Base-by-base conservation (phyloP, 2,797 vertebrate genomes). In the Sorex maritimensis region DNA sequence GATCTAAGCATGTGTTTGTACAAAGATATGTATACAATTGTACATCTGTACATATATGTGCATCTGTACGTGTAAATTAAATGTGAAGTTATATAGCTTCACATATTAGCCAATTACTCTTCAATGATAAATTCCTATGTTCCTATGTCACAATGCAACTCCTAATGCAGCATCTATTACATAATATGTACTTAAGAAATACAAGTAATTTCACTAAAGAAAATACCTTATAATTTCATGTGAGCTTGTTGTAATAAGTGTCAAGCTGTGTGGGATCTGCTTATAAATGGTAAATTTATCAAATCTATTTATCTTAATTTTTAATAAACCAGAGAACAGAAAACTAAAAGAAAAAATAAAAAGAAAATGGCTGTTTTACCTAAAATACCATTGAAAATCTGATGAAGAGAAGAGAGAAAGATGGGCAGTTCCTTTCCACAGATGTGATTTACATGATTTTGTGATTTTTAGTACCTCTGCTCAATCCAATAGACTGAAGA, bases 221-320 rank as follows among this genome's bases (percentile, higher is more conserved):
- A n/a, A 80, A 81, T 13, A 52, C 1, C 30, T 65, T 44, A 52
- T 26, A 15, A 23, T n/a, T 44, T 58, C 38, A n/a, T 79, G 83
- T 83, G 19, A 26, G n/a, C 38, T 71, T 88, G 75, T 74, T 72
- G 4, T 91, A 38, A 90, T 41, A 30, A 44, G 74, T 11, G n/a
- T 49, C 88, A 46, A 52, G 24, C 17, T 38, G 38, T 83, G 28
- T 61, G 38, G 6, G 61, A 44, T 85, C 61, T 79, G 38, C 46
- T 90, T 93, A 85, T 46, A 82, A 67, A 38, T 41, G 26, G 26
- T 9, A 92, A 80, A 90, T 79, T 77, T 34, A 81, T 12, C 74
- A 92, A 93, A 95, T 81, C 15, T 3, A 44, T 81, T 6, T 12
- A 49, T 49, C 6, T 49, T 49, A 49, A 93, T 86, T 77, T 61